Evolutionary conservation across 2,113 vertebrate species (phyloP).

Genomic region (Seriola rivoliana): DNA sequence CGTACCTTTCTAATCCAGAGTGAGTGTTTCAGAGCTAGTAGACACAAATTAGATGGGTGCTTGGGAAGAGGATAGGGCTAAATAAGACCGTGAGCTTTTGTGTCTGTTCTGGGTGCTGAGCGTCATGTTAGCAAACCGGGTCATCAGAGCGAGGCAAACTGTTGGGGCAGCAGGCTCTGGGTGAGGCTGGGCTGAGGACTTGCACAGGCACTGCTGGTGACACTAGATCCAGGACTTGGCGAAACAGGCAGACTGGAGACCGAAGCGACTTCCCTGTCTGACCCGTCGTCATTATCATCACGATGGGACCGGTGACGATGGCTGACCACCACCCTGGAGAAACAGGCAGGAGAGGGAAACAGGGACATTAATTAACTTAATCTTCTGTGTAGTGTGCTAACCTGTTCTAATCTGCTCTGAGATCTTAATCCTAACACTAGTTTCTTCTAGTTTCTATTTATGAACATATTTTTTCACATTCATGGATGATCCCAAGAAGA

Average conservation of each 20-base stretch:
- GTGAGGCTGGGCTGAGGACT: conserved; percentile 54
- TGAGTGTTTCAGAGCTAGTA: neutral
- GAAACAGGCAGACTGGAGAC: conserved; percentile 62
- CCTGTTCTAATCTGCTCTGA: too few relatives aligned
- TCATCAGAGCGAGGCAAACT: conserved; percentile 31
- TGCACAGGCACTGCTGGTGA: conserved; percentile 50
- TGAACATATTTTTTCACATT: neutral
- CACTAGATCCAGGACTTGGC: conserved; percentile 54
- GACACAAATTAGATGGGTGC: neutral
- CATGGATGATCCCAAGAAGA: too few relatives aligned
- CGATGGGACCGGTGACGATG: conserved; percentile 6
- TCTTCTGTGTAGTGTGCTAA: too few relatives aligned
- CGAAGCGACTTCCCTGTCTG: conserved; percentile 58
- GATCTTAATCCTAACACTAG: too few relatives aligned
- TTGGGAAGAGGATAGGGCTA: neutral
- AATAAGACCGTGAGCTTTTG: neutral
- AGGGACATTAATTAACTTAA: neutral
- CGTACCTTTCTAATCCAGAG: neutral
- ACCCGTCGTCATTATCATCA: conserved; percentile 27
- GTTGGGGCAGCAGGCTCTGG: conserved; percentile 38
- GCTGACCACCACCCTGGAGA: conserved; percentile 67
- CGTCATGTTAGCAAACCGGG: neutral
- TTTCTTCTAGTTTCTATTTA: too few relatives aligned
- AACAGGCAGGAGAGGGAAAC: neutral
- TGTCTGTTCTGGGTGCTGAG: conserved; percentile 9